Conservation (phyloP, 2,888 invertebrate species). For the Pristionchus exspectatus region DNA sequence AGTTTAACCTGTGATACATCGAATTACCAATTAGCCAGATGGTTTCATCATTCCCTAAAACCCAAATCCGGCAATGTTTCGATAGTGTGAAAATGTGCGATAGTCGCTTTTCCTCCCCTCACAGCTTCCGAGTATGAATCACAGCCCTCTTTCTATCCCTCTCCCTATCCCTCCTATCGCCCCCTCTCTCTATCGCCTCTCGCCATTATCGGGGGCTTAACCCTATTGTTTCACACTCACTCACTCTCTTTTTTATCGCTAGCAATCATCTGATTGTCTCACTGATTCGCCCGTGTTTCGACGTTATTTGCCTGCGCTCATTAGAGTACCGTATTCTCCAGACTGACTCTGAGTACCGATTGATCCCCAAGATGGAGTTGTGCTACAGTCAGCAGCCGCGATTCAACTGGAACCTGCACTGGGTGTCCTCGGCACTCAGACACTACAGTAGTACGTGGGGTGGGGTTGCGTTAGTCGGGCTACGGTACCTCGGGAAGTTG, state of each 20-base stretch:
- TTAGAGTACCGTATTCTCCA: background rate
- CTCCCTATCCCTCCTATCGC: background rate
- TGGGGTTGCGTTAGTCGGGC: background rate
- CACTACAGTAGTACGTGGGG: constrained; percentile 28
- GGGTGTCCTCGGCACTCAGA: constrained; percentile 45
- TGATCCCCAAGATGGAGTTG: constrained; percentile 9
- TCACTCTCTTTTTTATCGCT: background rate
- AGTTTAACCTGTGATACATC: too few species aligned
- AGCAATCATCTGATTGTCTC: background rate
- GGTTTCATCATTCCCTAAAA: background rate
- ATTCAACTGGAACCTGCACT: constrained; percentile 37
- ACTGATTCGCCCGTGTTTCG: background rate
- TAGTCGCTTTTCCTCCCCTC: background rate
- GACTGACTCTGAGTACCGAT: background rate
- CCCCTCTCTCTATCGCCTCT: background rate
- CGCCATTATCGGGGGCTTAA: constrained; percentile 17
- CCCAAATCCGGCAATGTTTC: background rate
- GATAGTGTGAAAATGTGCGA: background rate
- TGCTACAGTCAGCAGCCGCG: constrained; percentile 39
- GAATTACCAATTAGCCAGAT: too few species aligned
- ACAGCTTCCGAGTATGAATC: background rate
- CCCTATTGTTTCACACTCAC: constrained; percentile 30
- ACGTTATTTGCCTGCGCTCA: background rate
- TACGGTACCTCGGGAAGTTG: background rate
- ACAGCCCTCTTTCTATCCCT: background rate